Percentiles rank a stretch among this genome's conserved stretches.
These are phyloP conservation scores for Indicator indicator DNA, from an alignment of 2,113 vertebrate genomes.

Conservation along the genomic window DNA sequence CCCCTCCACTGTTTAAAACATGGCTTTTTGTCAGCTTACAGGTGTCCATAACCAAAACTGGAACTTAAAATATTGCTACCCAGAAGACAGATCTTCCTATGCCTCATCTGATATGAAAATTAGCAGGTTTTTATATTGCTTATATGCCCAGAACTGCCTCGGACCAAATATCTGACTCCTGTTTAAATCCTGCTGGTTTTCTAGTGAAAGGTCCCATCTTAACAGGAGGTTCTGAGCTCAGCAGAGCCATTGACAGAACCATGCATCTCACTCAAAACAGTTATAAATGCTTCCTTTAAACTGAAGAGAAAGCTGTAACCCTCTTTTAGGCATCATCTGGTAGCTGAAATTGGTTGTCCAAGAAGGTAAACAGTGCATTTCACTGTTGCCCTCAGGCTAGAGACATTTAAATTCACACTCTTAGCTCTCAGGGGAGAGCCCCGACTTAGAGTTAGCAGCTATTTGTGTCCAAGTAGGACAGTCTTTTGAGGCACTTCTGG, in stretches of 20 bases:
- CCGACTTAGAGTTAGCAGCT: neutral
- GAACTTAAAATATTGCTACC: neutral
- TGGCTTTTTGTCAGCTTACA: neutral
- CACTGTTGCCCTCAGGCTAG: constrained; percentile 3
- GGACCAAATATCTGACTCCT: neutral
- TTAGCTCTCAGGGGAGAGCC: neutral
- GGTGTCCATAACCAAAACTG: neutral
- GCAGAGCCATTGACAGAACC: neutral
- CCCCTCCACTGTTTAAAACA: neutral
- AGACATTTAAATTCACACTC: constrained; percentile 26
- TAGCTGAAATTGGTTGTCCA: neutral
- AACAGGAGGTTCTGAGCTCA: neutral
- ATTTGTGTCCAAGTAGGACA: constrained; percentile 30
- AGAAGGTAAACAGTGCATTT: neutral
- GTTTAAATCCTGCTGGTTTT: neutral
- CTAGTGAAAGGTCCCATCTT: neutral
- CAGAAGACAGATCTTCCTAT: neutral
- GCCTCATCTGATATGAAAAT: neutral
- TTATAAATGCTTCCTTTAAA: neutral
- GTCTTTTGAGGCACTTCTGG: constrained; percentile 3
- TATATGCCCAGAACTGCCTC: neutral
- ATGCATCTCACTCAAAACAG: neutral
- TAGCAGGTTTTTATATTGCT: neutral
- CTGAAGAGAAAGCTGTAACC: neutral
- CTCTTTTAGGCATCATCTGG: neutral